phyloP scores from a whole-genome alignment of 2,113 vertebrate species.

The Poicephalus gulielmi region DNA sequence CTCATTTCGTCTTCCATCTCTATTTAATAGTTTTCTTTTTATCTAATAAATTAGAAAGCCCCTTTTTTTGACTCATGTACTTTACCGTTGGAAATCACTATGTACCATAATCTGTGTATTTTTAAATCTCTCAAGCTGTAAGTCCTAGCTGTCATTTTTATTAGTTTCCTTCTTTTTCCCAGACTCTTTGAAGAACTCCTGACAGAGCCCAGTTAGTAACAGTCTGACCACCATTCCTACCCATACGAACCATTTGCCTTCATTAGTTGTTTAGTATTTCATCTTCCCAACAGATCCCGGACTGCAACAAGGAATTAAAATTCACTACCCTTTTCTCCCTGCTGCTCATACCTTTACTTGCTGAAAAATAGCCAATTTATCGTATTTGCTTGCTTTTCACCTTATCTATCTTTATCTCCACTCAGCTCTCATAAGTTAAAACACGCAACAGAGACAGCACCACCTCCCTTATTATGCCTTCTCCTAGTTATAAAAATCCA shows the following conservation, averaged over 20 bases:
- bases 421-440: neutral
- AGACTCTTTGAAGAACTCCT: neutral
- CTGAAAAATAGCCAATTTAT: accelerated
- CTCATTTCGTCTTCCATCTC: neutral
- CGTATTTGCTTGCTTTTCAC: neutral
- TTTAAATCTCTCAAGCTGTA: accelerated
- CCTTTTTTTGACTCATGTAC: neutral
- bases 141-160: neutral
- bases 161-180: neutral
- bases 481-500: neutral
- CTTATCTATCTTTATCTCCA: neutral
- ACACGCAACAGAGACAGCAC: neutral
- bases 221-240: neutral
- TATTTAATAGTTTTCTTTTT: neutral
- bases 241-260: neutral
- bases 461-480: neutral
- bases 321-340: neutral
- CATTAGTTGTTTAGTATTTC: neutral
- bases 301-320: neutral
- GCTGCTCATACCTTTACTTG: neutral
- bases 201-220: neutral
- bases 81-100: neutral
- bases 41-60: neutral
- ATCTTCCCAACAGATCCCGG: neutral
- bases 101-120: neutral